These are phyloP conservation scores for Archocentrus centrarchus DNA, from an alignment of 2,113 vertebrate genomes.

Conservation along the genomic window DNA sequence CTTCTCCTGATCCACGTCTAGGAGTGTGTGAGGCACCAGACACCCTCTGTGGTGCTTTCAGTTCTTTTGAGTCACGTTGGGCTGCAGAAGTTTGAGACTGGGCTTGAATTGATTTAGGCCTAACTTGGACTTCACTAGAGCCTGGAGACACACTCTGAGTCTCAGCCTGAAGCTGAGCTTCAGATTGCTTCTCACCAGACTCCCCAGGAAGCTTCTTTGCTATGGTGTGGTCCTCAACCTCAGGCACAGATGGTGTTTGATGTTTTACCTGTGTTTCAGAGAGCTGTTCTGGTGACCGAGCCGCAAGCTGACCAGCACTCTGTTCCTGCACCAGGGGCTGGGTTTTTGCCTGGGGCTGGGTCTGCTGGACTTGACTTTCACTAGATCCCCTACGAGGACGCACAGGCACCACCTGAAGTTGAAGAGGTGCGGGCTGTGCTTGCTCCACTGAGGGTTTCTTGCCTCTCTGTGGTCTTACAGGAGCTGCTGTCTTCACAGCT, in stretches of 20 bases:
- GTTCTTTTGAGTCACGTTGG: constrained; percentile 63
- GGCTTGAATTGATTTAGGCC: constrained; percentile 58
- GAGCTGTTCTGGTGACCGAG: constrained; percentile 19
- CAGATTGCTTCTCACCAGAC: constrained; percentile 21
- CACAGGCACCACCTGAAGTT: constrained; percentile 53
- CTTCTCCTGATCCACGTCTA: constrained; percentile 40
- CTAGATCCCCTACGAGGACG: constrained; percentile 52
- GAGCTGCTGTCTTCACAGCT: constrained; percentile 47
- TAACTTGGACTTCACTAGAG: constrained; percentile 44
- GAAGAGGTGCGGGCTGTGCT: constrained; percentile 37
- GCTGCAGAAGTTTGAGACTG: constrained; percentile 44
- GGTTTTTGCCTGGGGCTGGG: constrained; percentile 26
- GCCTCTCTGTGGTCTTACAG: constrained; percentile 74
- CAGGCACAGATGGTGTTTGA: constrained; percentile 26
- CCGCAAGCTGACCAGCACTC: constrained; percentile 9
- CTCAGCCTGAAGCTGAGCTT: constrained; percentile 41
- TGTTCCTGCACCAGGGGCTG: constrained; percentile 35
- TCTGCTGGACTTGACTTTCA: constrained; percentile 55
- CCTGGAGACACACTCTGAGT: constrained; percentile 21
- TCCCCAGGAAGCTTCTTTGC: constrained; percentile 24
- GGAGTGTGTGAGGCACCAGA: constrained; percentile 48
- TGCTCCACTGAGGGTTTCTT: constrained; percentile 59
- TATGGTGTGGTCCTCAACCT: constrained; percentile 19
- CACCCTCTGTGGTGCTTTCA: constrained; percentile 48
- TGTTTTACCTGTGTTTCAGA: constrained; percentile 43